phyloP scores from a whole-genome alignment of 2,113 vertebrate species.

The Nothobranchius kuhntae region DNA sequence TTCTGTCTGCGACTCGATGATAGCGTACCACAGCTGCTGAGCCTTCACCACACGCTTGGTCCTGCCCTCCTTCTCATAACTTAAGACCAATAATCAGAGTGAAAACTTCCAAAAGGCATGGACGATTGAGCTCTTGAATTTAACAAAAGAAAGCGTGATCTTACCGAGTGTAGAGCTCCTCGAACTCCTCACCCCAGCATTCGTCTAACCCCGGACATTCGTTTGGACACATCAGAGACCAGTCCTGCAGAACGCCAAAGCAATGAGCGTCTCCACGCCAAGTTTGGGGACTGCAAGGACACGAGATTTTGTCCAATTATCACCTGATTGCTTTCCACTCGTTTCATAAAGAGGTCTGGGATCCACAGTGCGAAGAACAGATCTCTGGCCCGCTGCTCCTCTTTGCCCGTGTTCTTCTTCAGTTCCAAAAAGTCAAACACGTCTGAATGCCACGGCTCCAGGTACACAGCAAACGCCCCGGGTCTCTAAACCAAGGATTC shows the following conservation, averaged over 20 bases:
- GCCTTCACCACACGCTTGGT: conserved; percentile 90
- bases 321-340: conserved; percentile 94
- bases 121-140: neutral
- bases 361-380: conserved; percentile 98
- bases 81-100: conserved; percentile 40
- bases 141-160: neutral
- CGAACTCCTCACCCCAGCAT: conserved; percentile 97
- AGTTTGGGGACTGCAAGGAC: neutral
- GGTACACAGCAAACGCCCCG: conserved; percentile 95
- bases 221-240: conserved; percentile 96
- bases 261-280: neutral
- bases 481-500: conserved; percentile 81
- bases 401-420: conserved; percentile 98
- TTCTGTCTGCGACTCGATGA: conserved; percentile 98
- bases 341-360: conserved; percentile 97
- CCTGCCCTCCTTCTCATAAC: conserved; percentile 89
- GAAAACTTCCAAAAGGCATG: neutral
- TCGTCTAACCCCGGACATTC: conserved; percentile 94
- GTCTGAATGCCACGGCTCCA: conserved; percentile 96
- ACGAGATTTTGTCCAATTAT: neutral
- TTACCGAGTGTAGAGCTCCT: conserved; percentile 91
- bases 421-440: conserved; percentile 96
- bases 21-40: conserved; percentile 94
- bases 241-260: conserved; percentile 80
- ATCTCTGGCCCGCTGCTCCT: conserved; percentile 94